A percentile compares a stretch with the other conserved stretches of the same genome.
Evolutionary conservation across 2,113 vertebrate genomes (phyloP).

Genomic region (Laticauda colubrina): DNA sequence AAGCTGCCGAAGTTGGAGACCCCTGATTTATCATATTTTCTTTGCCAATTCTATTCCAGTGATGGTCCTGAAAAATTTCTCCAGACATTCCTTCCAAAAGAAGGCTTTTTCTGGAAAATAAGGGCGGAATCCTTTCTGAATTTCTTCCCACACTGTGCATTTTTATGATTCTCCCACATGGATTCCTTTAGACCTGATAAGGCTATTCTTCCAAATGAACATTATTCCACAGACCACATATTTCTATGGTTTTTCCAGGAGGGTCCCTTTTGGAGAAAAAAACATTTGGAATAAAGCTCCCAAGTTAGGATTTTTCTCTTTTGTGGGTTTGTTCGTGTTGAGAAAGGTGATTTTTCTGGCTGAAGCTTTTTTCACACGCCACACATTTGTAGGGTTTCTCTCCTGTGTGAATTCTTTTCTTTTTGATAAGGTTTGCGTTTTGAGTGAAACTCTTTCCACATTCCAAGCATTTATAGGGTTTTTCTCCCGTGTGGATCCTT

Average conservation of each 20-base stretch:
- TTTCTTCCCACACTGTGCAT: background rate
- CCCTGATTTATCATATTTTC: background rate
- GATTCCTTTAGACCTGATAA: background rate
- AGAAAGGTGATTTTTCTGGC: background rate
- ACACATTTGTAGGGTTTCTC: background rate
- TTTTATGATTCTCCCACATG: background rate
- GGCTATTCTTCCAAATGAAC: background rate
- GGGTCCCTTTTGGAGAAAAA: background rate
- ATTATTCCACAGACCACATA: background rate
- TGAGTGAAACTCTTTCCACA: background rate
- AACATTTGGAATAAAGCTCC: background rate
- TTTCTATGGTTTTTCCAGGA: background rate
- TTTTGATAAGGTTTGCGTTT: background rate
- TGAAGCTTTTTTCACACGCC: background rate
- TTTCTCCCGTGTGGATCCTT: background rate
- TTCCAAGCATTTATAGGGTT: background rate
- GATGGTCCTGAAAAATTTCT: background rate
- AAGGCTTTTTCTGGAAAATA: background rate
- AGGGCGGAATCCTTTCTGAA: background rate
- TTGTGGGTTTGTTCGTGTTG: background rate
- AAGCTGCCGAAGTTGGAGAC: background rate
- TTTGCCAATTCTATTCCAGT: background rate
- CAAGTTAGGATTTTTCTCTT: background rate
- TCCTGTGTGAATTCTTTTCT: background rate
- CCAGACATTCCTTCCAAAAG: background rate